Percentiles rank a stretch among this genome's conserved stretches.
Conservation (phyloP, 2,888 invertebrate species). For the Drosophila anceps region DNA sequence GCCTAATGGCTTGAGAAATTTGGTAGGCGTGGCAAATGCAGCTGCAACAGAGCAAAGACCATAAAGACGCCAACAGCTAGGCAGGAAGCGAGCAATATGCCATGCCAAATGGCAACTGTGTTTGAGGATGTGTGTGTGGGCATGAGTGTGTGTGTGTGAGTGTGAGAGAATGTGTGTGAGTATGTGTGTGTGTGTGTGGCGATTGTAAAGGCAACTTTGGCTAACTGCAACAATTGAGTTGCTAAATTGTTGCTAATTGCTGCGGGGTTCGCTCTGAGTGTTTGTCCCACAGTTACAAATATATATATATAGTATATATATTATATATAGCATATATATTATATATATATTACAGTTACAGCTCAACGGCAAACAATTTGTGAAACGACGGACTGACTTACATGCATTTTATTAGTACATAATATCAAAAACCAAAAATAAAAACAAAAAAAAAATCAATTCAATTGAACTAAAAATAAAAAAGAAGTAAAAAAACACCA, state of each 20-base stretch:
- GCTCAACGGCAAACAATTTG: slow-evolving; percentile 74
- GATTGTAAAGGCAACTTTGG: slow-evolving; percentile 37
- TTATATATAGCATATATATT: neutral
- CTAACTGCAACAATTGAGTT: slow-evolving; percentile 51
- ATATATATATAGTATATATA: neutral
- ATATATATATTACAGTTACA: slow-evolving; percentile 45
- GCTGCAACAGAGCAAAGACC: slow-evolving; percentile 21
- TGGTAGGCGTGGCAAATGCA: slow-evolving; percentile 50
- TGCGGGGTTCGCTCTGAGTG: slow-evolving; percentile 18
- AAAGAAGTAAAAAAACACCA: slow-evolving; percentile 39
- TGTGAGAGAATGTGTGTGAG: neutral
- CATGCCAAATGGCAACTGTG: slow-evolving; percentile 43
- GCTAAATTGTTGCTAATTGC: slow-evolving; percentile 60
- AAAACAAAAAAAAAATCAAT: slow-evolving; percentile 67
- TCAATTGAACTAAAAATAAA: slow-evolving; percentile 57
- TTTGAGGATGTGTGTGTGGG: neutral
- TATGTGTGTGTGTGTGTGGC: slow-evolving; percentile 16
- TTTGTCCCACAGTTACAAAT: neutral
- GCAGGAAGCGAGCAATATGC: slow-evolving; percentile 52
- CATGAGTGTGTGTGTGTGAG: slow-evolving; percentile 6
- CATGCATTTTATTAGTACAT: slow-evolving; percentile 81
- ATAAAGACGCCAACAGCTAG: slow-evolving; percentile 37
- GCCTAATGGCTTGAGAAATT: slow-evolving; percentile 34
- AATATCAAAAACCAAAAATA: slow-evolving; percentile 53
- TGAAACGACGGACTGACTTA: slow-evolving; percentile 82